phyloP scores from a whole-genome alignment of 2,888 invertebrate genomes.

The Eupithecia abbreviata region DNA sequence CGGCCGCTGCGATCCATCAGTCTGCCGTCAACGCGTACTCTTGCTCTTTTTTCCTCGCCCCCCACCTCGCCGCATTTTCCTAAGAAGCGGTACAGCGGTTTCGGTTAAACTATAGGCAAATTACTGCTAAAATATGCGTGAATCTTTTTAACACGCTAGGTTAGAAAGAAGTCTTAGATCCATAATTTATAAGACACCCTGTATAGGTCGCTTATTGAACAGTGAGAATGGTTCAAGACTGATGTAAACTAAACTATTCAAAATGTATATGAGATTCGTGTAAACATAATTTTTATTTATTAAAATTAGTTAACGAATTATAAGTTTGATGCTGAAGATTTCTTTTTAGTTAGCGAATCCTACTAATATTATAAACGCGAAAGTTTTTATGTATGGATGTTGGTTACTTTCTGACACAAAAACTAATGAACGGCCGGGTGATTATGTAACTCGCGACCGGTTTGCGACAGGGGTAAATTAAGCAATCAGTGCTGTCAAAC shows the following conservation, averaged over 20 bases:
- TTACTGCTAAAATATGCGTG: background rate
- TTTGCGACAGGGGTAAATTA: too few species aligned
- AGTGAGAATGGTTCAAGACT: conserved; percentile 57
- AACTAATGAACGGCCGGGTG: too few species aligned
- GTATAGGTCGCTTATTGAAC: conserved; percentile 26
- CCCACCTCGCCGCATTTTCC: too few species aligned
- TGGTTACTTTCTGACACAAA: too few species aligned
- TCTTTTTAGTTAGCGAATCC: background rate
- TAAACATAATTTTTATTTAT: conserved; percentile 25
- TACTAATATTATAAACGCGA: background rate
- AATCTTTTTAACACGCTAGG: background rate
- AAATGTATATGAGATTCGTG: conserved; percentile 52
- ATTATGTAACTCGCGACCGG: too few species aligned
- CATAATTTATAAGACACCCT: conserved; percentile 2
- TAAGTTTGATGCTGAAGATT: background rate
- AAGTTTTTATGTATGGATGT: too few species aligned
- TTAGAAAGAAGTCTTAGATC: background rate
- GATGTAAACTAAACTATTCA: conserved; percentile 44
- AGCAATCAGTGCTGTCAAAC: too few species aligned
- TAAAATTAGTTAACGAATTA: conserved; percentile 13
- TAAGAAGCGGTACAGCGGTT: too few species aligned
- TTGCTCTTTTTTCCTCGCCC: too few species aligned
- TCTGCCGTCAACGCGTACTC: too few species aligned
- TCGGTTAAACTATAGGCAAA: background rate
- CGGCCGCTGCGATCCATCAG: too few species aligned